Conservation (phyloP, 2,113 vertebrate species). For the Epinephelus fuscoguttatus region DNA sequence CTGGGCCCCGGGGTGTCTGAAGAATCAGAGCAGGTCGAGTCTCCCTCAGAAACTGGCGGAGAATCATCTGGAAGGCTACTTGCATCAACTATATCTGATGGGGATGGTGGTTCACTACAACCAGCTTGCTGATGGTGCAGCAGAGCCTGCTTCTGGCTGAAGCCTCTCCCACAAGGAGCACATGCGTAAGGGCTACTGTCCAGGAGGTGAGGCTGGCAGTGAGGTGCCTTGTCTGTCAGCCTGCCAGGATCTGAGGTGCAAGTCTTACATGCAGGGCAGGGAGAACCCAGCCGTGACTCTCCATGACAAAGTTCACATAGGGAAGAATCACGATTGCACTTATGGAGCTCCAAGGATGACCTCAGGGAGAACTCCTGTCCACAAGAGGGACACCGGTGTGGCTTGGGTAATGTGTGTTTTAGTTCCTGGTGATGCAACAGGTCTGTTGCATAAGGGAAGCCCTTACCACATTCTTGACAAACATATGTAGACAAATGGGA, state of each 20-base stretch:
- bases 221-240: conserved; percentile 39
- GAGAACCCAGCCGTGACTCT: conserved; percentile 25
- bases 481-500: conserved; percentile 12
- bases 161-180: conserved; percentile 77
- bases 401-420: conserved; percentile 72
- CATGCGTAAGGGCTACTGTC: conserved; percentile 75
- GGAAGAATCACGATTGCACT: conserved; percentile 36
- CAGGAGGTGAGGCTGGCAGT: conserved; percentile 54
- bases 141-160: conserved; percentile 81
- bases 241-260: conserved; percentile 12
- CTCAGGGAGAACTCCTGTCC: conserved; percentile 76
- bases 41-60: conserved; percentile 52
- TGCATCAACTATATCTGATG: conserved; percentile 15
- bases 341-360: conserved; percentile 79
- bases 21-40: conserved; percentile 43
- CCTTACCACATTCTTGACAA: conserved; percentile 72
- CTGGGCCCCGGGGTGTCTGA: conserved; percentile 48
- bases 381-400: conserved; percentile 75
- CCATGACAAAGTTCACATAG: conserved; percentile 54
- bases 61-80: conserved; percentile 44
- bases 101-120: conserved; percentile 41
- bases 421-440: conserved; percentile 72
- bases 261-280: conserved; percentile 36
- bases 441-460: conserved; percentile 52
- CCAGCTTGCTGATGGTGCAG: conserved; percentile 82